phyloP scores from a whole-genome alignment of 2,888 invertebrate genomes.

The Lasioglossum zephyrum region DNA sequence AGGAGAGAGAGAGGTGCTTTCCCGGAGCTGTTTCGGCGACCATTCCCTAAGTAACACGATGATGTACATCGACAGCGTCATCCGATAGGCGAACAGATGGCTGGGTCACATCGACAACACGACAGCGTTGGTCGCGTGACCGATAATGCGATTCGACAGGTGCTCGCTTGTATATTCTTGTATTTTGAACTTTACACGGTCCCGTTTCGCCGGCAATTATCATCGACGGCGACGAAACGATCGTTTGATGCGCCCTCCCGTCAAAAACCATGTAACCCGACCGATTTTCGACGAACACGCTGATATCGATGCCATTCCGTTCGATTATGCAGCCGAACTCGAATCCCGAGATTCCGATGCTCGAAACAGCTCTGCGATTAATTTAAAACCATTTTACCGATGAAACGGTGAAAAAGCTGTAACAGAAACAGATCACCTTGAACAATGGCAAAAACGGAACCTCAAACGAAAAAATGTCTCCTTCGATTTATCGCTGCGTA shows the following conservation, averaged over 20 bases:
- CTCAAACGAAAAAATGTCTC: too few relatives aligned
- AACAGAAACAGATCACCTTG: neutral
- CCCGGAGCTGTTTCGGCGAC: neutral
- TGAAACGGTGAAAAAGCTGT: neutral
- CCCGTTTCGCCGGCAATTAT: constrained; percentile 62
- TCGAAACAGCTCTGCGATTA: neutral
- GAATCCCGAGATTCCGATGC: neutral
- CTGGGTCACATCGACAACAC: constrained; percentile 50
- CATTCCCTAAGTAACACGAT: constrained; percentile 29
- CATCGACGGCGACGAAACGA: constrained; percentile 40
- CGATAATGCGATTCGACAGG: constrained; percentile 71
- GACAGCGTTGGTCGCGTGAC: constrained; percentile 49
- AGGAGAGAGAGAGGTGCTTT: neutral
- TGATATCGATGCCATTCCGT: constrained; percentile 16
- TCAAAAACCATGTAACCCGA: constrained; percentile 31
- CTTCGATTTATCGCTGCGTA: neutral
- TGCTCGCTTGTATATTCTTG: constrained; percentile 65
- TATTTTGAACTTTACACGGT: constrained; percentile 62
- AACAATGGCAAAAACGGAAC: neutral
- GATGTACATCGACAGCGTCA: constrained; percentile 45
- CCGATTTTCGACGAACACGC: constrained; percentile 8
- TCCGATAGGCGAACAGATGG: constrained; percentile 55
- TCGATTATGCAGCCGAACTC: neutral
- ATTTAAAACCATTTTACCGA: neutral
- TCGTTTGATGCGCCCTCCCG: constrained; percentile 22